phyloP scores from a whole-genome alignment of 1,140 invertebrate genomes.

The Phortica variegata region DNA sequence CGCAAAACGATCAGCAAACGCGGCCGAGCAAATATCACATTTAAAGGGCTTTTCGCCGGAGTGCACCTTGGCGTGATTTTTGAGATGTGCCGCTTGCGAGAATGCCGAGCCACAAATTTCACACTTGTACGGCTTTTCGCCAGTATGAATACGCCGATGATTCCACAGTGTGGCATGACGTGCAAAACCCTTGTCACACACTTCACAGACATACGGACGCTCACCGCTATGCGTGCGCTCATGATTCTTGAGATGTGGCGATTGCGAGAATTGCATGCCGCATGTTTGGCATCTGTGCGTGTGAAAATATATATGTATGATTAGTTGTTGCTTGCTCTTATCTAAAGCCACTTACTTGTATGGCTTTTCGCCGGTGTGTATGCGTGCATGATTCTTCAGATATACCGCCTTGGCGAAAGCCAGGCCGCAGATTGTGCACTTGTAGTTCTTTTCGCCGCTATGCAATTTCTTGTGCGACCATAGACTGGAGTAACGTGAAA shows the following conservation, averaged over 20 bases:
- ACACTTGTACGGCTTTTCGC: constrained; percentile 85
- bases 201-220: constrained; percentile 86
- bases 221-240: constrained; percentile 90
- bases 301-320: not conserved
- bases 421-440: constrained; percentile 89
- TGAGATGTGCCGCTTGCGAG: constrained; percentile 83
- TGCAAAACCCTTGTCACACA: constrained; percentile 87
- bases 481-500: constrained; percentile 79
- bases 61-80: constrained; percentile 82
- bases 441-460: constrained; percentile 86
- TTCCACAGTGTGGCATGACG: constrained; percentile 85
- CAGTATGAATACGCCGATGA: constrained; percentile 89
- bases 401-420: constrained; percentile 89
- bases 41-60: constrained; percentile 73
- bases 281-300: constrained; percentile 72
- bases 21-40: constrained; percentile 85
- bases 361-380: constrained; percentile 81
- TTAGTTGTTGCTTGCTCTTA: no score
- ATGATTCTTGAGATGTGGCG: constrained; percentile 89
- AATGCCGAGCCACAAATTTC: constrained; percentile 81
- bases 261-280: constrained; percentile 85
- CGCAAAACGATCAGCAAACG: constrained; percentile 80
- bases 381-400: constrained; percentile 87
- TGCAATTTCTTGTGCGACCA: constrained; percentile 85
- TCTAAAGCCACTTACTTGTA: constrained; percentile 67